Base-by-base conservation (phyloP, 2,797 vertebrate species). In the Rousettus madagascariensis region DNA sequence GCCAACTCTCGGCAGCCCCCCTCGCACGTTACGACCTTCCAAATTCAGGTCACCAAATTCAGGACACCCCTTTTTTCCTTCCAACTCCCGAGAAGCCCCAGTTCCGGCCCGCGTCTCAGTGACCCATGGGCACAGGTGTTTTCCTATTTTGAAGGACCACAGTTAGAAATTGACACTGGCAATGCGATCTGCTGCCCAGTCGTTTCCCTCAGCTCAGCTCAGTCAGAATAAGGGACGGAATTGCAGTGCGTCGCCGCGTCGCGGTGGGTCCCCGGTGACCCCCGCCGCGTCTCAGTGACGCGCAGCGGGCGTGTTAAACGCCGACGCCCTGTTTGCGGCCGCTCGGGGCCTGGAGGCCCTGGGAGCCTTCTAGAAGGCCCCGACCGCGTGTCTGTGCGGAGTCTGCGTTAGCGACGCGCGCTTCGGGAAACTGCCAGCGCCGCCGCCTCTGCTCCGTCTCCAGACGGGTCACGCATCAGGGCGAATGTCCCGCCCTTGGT, bases 41-140 rank as follows among this genome's bases (percentile, higher is more conserved):
- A 91, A 71, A 87, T 95, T 78, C 72, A 96, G 57, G 53, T 0
- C 6, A 4, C 61, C 93, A 91, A 71, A 87, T 95, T 78, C 72
- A 96, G 57, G 53, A 0, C 6, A 4, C 61, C 93, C 71, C 22
- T 9, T 51, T 53, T 85, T 46, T 53, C 6, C 0, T 33, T 17
- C 49, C 59, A 59, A 90, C 33, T 80, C 92, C 22, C 72, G 33
- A 90, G 86, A 90, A 96, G 72, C 55, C 22, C 38, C 74, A 90
- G 55, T 26, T 49, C 68, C 30, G n/a, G 68, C 75, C 57, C 78
- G 24, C 63, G n/a, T 96, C 84, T 93, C 4, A 41, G 10, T 0
- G 66, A 84, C 84, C 57, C 74, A 7, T 3, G 8, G 43, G 82
- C 94, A 19, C 5, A 69, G 57, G 30, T 22, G 3, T 78, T 78